Base-by-base conservation (phyloP, 2,797 vertebrate species). In the Onychomys arenicola region DNA sequence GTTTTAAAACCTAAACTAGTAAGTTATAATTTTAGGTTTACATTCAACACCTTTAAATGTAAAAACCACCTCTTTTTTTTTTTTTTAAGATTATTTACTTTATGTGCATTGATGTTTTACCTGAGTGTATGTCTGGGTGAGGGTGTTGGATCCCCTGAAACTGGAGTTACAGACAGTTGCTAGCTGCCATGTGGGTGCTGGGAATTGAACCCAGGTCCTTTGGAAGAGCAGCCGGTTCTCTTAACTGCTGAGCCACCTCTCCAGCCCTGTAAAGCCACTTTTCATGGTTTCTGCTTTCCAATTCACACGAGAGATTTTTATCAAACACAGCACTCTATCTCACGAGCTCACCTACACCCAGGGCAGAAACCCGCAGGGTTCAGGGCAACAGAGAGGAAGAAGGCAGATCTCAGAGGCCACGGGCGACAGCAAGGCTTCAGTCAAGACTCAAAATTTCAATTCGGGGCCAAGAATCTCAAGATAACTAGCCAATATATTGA, bases 1-100 rank as follows among this genome's bases (percentile, higher is more conserved):
- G 57, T 21, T 73, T 87, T 52, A 91, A 77, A 95, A 78, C 46
- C 17, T 87, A 94, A 93, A n/a, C 40, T 90, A 90, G 49, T 23
- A 59, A 19, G 37, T 90, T 89, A 37, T 25, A 57, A 27, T 95
- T 92, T 81, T 32, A 93, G 63, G 61, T 94, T 76, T 96, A 4
- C 27, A 40, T 83, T 96, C 43, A 91, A 81, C 25, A 92, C 0
- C 67, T 71, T 84, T 82, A 76, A 93, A 91, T 27, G 32, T 25
- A 75, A 40, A 63, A 43, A 37, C 2, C 10, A 73, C 37, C 9
- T 21, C 19, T 23, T 59, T 73, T 25, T 40, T 23, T 23, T 63
- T 23, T 55, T 12, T 55, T 55, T 19, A 57, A 61, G 29, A 67
- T 5, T 21, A 21, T 59, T 65, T 65, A 65, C 13, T 65, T 32